Evolutionary conservation across 2,888 invertebrate genomes (phyloP).

Genomic region (Pandemis heparana): DNA sequence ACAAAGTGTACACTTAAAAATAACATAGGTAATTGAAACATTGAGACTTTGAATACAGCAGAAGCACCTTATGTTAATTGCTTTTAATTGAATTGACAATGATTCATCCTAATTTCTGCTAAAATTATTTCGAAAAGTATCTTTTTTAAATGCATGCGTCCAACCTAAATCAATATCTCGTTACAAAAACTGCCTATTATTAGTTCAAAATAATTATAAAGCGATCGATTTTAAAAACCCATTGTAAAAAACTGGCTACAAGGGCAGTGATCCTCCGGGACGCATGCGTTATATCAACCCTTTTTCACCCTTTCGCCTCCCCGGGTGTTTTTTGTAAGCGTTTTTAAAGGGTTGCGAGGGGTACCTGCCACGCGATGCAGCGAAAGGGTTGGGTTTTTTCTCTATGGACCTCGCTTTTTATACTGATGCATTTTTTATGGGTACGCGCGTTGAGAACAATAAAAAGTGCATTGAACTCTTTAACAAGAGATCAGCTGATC

Average conservation of each 20-base stretch:
- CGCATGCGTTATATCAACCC: slow-evolving; percentile 85
- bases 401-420: slow-evolving; percentile 71
- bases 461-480: slow-evolving; percentile 80
- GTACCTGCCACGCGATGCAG: slow-evolving; percentile 81
- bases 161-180: slow-evolving; percentile 3
- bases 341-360: slow-evolving; percentile 83
- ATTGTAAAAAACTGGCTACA: slow-evolving; percentile 72
- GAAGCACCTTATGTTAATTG: neutral
- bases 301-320: slow-evolving; percentile 84
- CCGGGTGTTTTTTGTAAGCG: slow-evolving; percentile 81
- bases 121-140: too few species aligned
- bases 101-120: neutral
- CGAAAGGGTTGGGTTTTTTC: slow-evolving; percentile 83
- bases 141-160: neutral
- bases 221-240: slow-evolving; percentile 45
- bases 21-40: neutral
- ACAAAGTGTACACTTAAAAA: neutral
- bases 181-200: slow-evolving; percentile 21
- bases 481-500: slow-evolving; percentile 80
- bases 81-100: neutral
- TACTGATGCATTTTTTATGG: slow-evolving; percentile 72
- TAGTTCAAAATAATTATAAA: slow-evolving; percentile 37
- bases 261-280: slow-evolving; percentile 78
- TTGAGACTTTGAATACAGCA: neutral
- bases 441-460: slow-evolving; percentile 67